phyloP scores from a whole-genome alignment of 1,140 invertebrate genomes.

The Drosophila repleta region DNA sequence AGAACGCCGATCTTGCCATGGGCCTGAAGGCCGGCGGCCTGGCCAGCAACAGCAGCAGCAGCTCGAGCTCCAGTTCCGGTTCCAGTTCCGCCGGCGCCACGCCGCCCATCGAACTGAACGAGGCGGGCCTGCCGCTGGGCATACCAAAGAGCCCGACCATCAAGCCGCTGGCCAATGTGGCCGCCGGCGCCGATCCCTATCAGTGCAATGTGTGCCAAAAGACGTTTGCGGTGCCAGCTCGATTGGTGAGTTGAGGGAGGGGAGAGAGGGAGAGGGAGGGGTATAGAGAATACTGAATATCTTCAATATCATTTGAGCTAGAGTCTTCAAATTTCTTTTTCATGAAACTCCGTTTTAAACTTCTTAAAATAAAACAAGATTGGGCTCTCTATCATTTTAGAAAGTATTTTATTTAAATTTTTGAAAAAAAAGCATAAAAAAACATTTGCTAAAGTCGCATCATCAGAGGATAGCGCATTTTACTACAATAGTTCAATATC shows the following conservation, averaged over 20 bases:
- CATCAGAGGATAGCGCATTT: too few species aligned
- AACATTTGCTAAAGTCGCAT: too few species aligned
- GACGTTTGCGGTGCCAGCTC: constrained; percentile 95
- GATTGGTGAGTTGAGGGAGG: constrained; percentile 87
- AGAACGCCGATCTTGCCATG: constrained; percentile 58
- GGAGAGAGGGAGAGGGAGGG: not conserved
- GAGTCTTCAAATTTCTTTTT: too few species aligned
- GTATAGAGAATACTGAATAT: too few species aligned
- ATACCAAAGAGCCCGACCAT: constrained; percentile 78
- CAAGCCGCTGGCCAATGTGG: constrained; percentile 79
- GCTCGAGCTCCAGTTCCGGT: not conserved
- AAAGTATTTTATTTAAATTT: too few species aligned
- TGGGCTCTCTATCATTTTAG: too few species aligned
- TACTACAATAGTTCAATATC: too few species aligned
- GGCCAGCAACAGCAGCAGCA: not conserved
- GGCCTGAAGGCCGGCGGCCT: constrained; percentile 9
- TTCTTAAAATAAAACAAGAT: too few species aligned
- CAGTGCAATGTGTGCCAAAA: constrained; percentile 96
- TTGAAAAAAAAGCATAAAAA: too few species aligned
- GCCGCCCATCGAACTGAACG: constrained; percentile 62
- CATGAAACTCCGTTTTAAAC: too few species aligned
- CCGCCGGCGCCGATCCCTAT: constrained; percentile 88
- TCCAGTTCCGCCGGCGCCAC: constrained; percentile 6
- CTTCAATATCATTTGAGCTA: too few species aligned
- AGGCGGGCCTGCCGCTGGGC: constrained; percentile 67